These are phyloP conservation scores for Aphelenchoides besseyi DNA, from an alignment of 1,140 invertebrate genomes.

Conservation along the genomic window DNA sequence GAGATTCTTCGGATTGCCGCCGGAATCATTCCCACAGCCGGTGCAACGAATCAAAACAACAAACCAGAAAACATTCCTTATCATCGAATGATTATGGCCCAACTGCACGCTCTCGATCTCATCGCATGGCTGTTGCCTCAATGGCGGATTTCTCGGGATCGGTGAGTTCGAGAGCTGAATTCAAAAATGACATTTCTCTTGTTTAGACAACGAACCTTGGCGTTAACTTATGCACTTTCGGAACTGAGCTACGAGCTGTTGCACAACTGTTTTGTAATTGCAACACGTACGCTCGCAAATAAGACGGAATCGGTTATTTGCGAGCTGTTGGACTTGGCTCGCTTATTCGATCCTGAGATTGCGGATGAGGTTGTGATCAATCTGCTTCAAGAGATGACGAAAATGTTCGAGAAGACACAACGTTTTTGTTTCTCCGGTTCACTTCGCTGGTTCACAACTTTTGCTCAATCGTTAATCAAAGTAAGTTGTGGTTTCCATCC, in stretches of 20 bases:
- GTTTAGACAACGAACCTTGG: background rate
- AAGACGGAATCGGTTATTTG: background rate
- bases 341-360: background rate
- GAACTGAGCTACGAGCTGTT: background rate
- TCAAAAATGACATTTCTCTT: background rate
- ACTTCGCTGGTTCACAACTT: background rate
- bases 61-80: background rate
- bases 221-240: background rate
- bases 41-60: background rate
- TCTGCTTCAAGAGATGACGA: background rate
- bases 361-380: background rate
- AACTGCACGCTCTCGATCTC: slow-evolving; percentile 5
- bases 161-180: slow-evolving; percentile 1
- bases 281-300: background rate
- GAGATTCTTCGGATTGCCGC: background rate
- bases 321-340: background rate
- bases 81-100: background rate
- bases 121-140: background rate
- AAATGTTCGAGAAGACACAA: background rate
- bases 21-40: background rate
- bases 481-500: background rate
- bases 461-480: background rate
- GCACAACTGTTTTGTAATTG: slow-evolving; percentile 6
- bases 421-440: slow-evolving; percentile 3
- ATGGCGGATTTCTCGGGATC: background rate